These are phyloP conservation scores for Rhogogaster chlorosoma DNA, from an alignment of 2,888 invertebrate genomes.

Conservation along the genomic window DNA sequence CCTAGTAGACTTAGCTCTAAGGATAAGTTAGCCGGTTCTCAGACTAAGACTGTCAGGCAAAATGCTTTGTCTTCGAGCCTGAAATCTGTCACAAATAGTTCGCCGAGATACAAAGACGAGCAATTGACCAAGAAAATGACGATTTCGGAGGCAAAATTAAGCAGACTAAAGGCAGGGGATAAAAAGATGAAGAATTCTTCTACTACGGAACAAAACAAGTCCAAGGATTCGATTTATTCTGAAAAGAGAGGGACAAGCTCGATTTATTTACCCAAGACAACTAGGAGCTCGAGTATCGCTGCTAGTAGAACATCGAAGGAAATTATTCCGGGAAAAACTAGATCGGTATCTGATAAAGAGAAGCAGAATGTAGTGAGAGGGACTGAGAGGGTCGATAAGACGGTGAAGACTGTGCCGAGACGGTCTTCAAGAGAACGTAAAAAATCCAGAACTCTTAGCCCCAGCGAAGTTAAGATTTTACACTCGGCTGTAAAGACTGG, in stretches of 20 bases:
- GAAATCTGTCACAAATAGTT: constrained; percentile 9
- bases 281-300: constrained; percentile 24
- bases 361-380: constrained; percentile 25
- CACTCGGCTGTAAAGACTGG: constrained; percentile 53
- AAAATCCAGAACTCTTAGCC: constrained; percentile 72
- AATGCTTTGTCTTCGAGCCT: neutral
- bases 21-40: neutral
- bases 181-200: constrained; percentile 31
- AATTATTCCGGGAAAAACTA: constrained; percentile 48
- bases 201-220: constrained; percentile 31
- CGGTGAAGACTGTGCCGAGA: constrained; percentile 37
- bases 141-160: constrained; percentile 32
- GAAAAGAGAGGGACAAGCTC: constrained; percentile 71
- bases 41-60: neutral
- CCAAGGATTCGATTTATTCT: constrained; percentile 56
- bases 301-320: constrained; percentile 41
- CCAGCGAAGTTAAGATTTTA: constrained; percentile 71
- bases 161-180: constrained; percentile 51
- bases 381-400: constrained; percentile 37
- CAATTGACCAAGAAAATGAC: constrained; percentile 20
- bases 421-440: constrained; percentile 65
- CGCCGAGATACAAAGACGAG: constrained; percentile 12
- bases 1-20: constrained; percentile 19
- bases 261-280: constrained; percentile 67
- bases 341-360: constrained; percentile 22